These are phyloP conservation scores for Cnemophilus loriae DNA, from an alignment of 2,113 vertebrate genomes.

Conservation along the genomic window DNA sequence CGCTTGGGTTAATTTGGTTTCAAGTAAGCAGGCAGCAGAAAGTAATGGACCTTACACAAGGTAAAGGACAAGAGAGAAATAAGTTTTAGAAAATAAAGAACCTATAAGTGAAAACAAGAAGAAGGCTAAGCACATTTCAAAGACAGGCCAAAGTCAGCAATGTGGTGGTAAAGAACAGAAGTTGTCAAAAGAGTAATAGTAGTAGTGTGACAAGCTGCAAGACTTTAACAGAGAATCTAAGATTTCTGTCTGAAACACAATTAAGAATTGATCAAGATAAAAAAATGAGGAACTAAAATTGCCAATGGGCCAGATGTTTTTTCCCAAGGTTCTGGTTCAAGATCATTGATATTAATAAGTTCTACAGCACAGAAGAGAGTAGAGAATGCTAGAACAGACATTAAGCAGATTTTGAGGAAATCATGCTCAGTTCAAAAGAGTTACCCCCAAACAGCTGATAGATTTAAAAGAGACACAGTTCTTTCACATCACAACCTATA, in stretches of 20 bases:
- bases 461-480: not conserved
- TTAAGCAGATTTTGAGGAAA: not conserved
- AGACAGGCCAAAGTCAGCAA: not conserved
- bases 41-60: not conserved
- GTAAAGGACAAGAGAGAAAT: not conserved
- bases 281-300: not conserved
- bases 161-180: not conserved
- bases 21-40: not conserved
- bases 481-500: not conserved
- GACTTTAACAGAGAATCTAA: not conserved
- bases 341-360: not conserved
- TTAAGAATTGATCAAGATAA: not conserved
- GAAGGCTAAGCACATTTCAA: not conserved
- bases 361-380: not conserved
- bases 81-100: not conserved
- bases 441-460: not conserved
- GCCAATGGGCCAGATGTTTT: not conserved
- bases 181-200: not conserved
- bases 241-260: not conserved
- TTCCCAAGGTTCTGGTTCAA: not conserved
- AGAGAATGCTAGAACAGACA: not conserved
- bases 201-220: not conserved
- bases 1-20: not conserved
- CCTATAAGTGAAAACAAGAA: not conserved
- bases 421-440: not conserved